These are phyloP conservation scores for Tipula vernalis DNA, from an alignment of 2,888 invertebrate genomes.

Conservation along the genomic window DNA sequence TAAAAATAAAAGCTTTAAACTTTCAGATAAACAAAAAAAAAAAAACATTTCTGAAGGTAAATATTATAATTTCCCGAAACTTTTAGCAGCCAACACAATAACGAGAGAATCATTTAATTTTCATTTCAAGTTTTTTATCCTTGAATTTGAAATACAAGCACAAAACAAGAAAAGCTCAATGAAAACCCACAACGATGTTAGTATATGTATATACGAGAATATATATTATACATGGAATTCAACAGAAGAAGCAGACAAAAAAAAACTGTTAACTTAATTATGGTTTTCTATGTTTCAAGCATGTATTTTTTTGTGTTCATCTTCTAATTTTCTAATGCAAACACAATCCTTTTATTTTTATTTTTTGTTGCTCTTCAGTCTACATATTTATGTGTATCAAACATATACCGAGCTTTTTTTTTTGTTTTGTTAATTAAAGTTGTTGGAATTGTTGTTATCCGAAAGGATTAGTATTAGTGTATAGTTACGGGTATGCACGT, in stretches of 20 bases:
- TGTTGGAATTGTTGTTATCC: neutral
- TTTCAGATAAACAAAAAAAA: neutral
- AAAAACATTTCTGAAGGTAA: neutral
- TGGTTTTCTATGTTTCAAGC: neutral
- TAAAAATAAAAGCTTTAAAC: neutral
- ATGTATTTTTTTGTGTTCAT: neutral
- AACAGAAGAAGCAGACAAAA: neutral
- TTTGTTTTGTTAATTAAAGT: neutral
- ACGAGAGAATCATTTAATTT: neutral
- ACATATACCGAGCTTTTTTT: neutral
- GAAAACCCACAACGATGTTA: neutral
- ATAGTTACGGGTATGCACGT: neutral
- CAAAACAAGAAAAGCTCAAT: neutral
- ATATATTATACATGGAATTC: neutral
- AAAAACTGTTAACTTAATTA: neutral
- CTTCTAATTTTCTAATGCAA: conserved; percentile 4
- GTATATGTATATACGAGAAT: neutral
- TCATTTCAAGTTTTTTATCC: neutral
- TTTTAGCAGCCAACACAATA: neutral
- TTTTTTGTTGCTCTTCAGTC: neutral
- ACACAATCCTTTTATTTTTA: neutral
- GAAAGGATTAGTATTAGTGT: neutral
- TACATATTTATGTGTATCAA: neutral
- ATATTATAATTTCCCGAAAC: neutral
- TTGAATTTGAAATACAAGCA: neutral